Conservation (phyloP, 2,113 vertebrate genomes). For the Xiphophorus couchianus region DNA sequence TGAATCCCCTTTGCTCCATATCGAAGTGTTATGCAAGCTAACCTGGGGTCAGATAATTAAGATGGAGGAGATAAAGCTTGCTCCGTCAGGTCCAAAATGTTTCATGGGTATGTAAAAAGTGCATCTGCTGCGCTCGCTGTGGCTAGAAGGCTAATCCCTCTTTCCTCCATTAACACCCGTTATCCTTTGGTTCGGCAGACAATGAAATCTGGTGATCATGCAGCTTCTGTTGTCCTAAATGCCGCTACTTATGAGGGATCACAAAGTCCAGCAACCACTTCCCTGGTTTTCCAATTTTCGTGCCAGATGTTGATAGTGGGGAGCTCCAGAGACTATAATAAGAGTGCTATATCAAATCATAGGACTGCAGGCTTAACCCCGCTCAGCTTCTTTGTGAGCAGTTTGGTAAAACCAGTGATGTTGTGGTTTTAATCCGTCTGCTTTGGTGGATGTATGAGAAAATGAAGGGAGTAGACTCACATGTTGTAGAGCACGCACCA, state of each 20-base stretch:
- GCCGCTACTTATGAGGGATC: conserved; percentile 47
- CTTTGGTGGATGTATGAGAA: conserved; percentile 14
- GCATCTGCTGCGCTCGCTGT: conserved; percentile 42
- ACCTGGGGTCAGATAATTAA: conserved; percentile 76
- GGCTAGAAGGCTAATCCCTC: conserved; percentile 59
- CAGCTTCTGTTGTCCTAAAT: conserved; percentile 51
- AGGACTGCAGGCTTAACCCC: conserved; percentile 10
- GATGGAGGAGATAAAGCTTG: conserved; percentile 68
- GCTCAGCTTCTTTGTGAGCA: conserved; percentile 25
- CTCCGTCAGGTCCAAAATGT: conserved; percentile 65
- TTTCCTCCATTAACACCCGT: conserved; percentile 50
- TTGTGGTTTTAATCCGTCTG: conserved; percentile 38
- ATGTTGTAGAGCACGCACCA: conserved; percentile 94
- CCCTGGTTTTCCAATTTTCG: conserved; percentile 22
- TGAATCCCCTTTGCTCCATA: conserved; percentile 67
- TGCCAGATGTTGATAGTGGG: conserved; percentile 51
- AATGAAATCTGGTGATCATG: conserved; percentile 34
- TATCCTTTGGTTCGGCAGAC: conserved; percentile 23
- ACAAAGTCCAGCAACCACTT: conserved; percentile 40
- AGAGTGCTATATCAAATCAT: conserved; percentile 34
- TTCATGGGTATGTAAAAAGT: conserved; percentile 53
- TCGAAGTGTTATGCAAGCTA: conserved; percentile 71
- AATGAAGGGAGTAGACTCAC: conserved; percentile 81
- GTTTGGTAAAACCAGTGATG: conserved; percentile 32
- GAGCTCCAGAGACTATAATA: conserved; percentile 40